Evolutionary conservation across 2,113 vertebrate genomes (phyloP), one percentile per base, ranked within the genome.

Genomic region (Misgurnus anguillicaudatus): DNA sequence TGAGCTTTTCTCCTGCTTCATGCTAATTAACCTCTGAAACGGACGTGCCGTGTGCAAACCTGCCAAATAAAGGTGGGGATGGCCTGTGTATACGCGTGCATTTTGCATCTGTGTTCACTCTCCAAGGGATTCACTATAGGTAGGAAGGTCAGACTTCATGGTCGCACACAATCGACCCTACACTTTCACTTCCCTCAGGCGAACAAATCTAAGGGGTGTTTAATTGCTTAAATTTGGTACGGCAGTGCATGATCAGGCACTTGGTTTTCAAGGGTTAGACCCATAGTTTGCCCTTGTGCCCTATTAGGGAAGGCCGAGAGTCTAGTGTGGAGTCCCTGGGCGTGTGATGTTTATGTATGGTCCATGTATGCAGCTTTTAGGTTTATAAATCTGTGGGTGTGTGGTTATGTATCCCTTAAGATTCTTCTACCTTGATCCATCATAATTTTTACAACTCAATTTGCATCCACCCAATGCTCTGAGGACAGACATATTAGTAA

Each of bases 21-120:
- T 84, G 87, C 87, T 85, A 89, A 90, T 91, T 87, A 88, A 90
- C 85, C 77, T 45, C 78, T 86, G 82, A 87, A 89, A 89, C 85
- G 87, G 89, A 83, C 77, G 84, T 87, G 91, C 90, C 87, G 88
- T 90, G 89, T 90, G 89, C 81, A 90, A 88, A 90, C 85, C 87
- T 88, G 89, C 78, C 69, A 68, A 75, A 69, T 47, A 85, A 69
- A 58, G 16, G 68, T 78, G 41, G 70, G 82, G 84, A 66, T 13
- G 6, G 67, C 47, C 57, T 81, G 31, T 63, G 55, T 61, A 45
- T 38, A 48, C 36, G 64, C n/a, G 31, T 0, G 6, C 9, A 16
- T 53, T 42, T 58, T 17, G 19, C 38, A 61, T 74, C 4, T 61
- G 11, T 2, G 19, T 74, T 61, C 51, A 75, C 67, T 39, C 38